Base-by-base conservation (phyloP, 2,888 invertebrate species). In the Meiosimyza platycephala region DNA sequence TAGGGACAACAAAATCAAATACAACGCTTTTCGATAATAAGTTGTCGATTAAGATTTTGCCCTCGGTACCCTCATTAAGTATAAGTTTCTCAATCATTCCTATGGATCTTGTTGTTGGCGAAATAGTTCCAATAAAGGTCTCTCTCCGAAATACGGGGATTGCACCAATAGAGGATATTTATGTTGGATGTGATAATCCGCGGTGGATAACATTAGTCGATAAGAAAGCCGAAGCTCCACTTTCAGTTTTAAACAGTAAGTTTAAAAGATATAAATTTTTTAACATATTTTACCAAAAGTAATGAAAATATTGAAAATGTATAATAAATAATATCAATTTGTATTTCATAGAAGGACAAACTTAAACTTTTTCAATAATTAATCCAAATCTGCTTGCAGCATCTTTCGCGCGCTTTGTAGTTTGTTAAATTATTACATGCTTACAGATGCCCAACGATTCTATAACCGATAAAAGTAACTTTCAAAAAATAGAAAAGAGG, bases 51-150 rank as follows among this genome's bases (percentile, higher is more conserved):
- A 90, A 90, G 76, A 90, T 97, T 67, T 91, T 94, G 62, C 92
- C 94, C 15, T 91, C 92, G 77, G 93, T 95, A 75, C 96, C 97
- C 0, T 93, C 93, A 81, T 88, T 97, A 81, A 93, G 95, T 90
- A 90, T 93, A 2, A 89, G 89, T 57, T 93, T 94, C 80, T 89
- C 90, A 54, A 89, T 91, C 77, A 88, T 93, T 69, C 90, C 91
- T 22, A 86, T 87, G n/a, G 91, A 92, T 76, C 88, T 94, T 84
- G 85, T 94, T 12, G 90, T 91, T 74, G 93, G 93, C 1, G 93
- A 94, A 87, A 89, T 94, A 66, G 90, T 92, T 78, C 90, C 89
- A 64, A 88, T 93, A 18, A 88, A 89, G 54, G 88, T 94, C 16
- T 89, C 90, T 40, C 85, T 94, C 48, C 88, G 89, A 71, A 93